Base-by-base conservation (phyloP, 1,140 invertebrate genomes). In the Megalonaias nervosa region DNA sequence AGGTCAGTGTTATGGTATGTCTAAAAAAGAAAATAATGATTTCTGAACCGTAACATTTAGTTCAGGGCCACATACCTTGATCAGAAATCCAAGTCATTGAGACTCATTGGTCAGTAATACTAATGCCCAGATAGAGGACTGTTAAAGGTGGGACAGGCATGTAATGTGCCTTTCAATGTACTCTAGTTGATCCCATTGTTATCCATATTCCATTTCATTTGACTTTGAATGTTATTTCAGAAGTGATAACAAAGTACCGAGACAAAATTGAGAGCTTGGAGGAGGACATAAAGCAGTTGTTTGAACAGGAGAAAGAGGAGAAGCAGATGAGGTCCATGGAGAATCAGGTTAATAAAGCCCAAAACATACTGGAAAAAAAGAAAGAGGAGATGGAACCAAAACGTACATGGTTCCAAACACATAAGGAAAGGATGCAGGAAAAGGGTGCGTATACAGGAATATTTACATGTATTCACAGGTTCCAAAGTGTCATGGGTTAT, bases 161-260 rank as follows among this genome's bases (percentile, higher is more conserved):
- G n/a, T n/a, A n/a, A n/a, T n/a, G n/a, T n/a, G n/a, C 38, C 38
- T 9, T 48, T 48, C 11, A 48, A 9, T 6, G 38, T 48, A 48
- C 38, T 48, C 38, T 62, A 11, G 19, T 23, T n/a, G 19, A 23
- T 23, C 60, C 23, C 19, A 62, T 62, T 19, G 60, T 62, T 62
- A 11, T 9, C 60, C 21, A 57, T 70, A 16, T 38, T n/a, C 19
- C 16, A 21, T 16, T n/a, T 59, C 2, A 68, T 31, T 16, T 31
- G 6, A n/a, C 48, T 31, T 38, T 16, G 26, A 68, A 67, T 67
- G 69, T 70, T 58, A 65, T 89, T 90, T 23, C 84, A 93, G 93
- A 98, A 82, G 97, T 99, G 71, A 93, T 99, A 65, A 93, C 93
- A 26, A 98, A 98, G 88, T 99, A 97, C 88, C 92, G 94, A 73